Evolutionary conservation across 2,888 invertebrate species (phyloP), one percentile per base, ranked within the genome.

Genomic region (Mechanitis messenoides): DNA sequence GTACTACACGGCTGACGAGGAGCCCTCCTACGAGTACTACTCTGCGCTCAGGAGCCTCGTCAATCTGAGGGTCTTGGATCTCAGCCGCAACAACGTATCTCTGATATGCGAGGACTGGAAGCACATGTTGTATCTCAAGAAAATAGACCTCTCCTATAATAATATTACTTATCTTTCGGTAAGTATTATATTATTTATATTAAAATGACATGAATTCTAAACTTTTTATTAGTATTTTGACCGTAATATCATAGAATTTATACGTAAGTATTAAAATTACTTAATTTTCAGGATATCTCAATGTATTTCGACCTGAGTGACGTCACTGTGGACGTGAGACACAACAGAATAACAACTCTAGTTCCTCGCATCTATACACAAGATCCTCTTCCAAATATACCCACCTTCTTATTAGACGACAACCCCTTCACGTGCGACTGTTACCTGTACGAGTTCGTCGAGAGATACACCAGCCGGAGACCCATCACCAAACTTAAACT

Each of bases 401-500:
- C 67, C 56, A 5, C 33, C 2, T 54, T 82, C 4, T 58, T 73
- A 0, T 61, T 83, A 0, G 73, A 71, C 12, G 9, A 72, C 56
- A 83, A 83, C 58, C 81, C 80, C 0, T 68, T 77, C 33, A 0
- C 0, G 5, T 82, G 84, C 64, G 77, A 78, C 61, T 83, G 83
- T 56, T 3, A 33, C n/a, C 55, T 81, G 0, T 77, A 73, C 50
- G 45, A 60, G 3, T 64, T 80, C 0, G 61, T 69, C 45, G 35
- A 3, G 33, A 12, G 60, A 64, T 20, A 45, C 65, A 33, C 58
- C 7, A 3, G 57, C 46, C 2, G 31, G 31, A 11, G 20, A 7
- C 3, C 59, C 0, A 12, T 12, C 45, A 2, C n/a, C n/a, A 33
- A 33, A 12, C 45, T 70, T 7, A 33, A 63, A 1, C 4, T 63